Evolutionary conservation across 1,140 invertebrate genomes (phyloP).

Genomic region (Zaprionus africanus): DNA sequence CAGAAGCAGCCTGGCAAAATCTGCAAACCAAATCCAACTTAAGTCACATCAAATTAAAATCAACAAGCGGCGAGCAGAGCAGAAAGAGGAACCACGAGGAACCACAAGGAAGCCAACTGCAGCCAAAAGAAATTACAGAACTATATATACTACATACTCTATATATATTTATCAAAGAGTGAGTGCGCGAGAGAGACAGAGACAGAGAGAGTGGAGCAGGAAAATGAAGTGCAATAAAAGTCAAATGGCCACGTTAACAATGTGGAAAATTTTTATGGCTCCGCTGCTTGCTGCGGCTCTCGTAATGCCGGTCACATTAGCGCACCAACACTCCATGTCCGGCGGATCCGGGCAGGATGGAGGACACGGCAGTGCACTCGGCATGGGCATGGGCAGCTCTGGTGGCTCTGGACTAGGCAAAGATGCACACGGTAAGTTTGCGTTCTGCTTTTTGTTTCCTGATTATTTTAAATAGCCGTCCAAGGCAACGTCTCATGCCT

Average conservation of each 20-base stretch:
- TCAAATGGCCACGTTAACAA: conserved; percentile 84
- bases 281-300: conserved; percentile 63
- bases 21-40: conserved; percentile 82
- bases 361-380: conserved; percentile 38
- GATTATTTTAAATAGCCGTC: conserved; percentile 71
- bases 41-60: conserved; percentile 83
- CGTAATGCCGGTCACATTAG: conserved; percentile 80
- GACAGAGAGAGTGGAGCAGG: conserved; percentile 15
- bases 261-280: conserved; percentile 83
- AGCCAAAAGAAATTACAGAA: conserved; percentile 52
- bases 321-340: conserved; percentile 77
- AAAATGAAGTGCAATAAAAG: conserved; percentile 83
- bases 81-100: conserved; percentile 20
- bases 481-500: conserved; percentile 10
- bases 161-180: conserved; percentile 27
- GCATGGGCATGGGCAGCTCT: conserved; percentile 49
- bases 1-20: conserved; percentile 55
- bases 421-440: conserved; percentile 82
- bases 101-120: conserved; percentile 30
- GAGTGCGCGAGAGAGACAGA: conserved; percentile 27
- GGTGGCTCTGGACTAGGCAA: conserved; percentile 54
- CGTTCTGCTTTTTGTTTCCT: conserved; percentile 46
- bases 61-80: conserved; percentile 66
- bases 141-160: conserved; percentile 8
- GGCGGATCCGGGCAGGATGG: conserved; percentile 43